A percentile compares a stretch with the other conserved stretches of the same genome.
Evolutionary conservation across 2,113 vertebrate genomes (phyloP).

Genomic region (Nymphicus hollandicus): DNA sequence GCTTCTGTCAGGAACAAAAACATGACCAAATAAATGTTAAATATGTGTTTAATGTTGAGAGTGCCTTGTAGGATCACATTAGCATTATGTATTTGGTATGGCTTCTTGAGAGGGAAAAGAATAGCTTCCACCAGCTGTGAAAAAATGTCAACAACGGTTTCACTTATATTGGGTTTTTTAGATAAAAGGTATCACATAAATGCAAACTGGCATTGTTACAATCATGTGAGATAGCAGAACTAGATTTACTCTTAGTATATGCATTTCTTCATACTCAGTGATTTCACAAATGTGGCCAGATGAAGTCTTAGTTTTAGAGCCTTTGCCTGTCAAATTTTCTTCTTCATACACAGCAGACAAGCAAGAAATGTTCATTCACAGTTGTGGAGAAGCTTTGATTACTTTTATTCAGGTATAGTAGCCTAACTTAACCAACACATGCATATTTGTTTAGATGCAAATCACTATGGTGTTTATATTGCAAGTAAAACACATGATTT

Average conservation of each 20-base stretch:
- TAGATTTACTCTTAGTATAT: background rate
- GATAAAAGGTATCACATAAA: background rate
- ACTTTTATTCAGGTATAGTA: background rate
- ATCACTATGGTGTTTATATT: background rate
- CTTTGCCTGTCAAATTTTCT: background rate
- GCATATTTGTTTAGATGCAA: background rate
- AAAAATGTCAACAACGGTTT: background rate
- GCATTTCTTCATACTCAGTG: background rate
- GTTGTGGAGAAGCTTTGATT: background rate
- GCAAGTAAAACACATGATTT: background rate
- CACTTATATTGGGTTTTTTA: background rate
- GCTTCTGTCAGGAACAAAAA: background rate
- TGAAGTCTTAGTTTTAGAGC: background rate
- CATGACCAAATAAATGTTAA: background rate
- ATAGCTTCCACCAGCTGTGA: background rate
- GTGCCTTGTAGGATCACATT: background rate
- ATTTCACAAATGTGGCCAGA: background rate
- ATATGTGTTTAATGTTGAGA: background rate
- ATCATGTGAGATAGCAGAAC: background rate
- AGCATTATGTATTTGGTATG: background rate
- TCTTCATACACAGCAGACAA: accelerated
- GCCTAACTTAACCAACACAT: background rate
- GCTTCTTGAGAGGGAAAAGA: background rate
- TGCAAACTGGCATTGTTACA: background rate
- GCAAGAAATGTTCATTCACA: background rate